Evolutionary conservation across 2,113 vertebrate species (phyloP).

Genomic region (Cephalophus harveyi): DNA sequence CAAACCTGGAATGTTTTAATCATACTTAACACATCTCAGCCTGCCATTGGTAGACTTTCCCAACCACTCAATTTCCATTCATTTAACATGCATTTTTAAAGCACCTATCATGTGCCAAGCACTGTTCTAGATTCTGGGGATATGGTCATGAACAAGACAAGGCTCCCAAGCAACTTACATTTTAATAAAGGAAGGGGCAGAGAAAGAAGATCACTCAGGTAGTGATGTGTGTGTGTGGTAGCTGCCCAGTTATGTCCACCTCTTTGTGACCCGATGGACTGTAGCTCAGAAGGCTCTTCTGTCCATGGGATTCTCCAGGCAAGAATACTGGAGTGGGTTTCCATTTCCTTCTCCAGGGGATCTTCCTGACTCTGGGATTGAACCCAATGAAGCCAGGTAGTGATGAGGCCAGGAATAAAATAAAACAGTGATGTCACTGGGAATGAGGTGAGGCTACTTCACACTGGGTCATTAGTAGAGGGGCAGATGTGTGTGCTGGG

Average conservation of each 20-base stretch:
- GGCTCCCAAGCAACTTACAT: not conserved
- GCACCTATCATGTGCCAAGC: not conserved
- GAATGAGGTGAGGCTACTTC: not conserved
- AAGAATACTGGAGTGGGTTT: not conserved
- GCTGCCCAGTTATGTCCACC: not conserved
- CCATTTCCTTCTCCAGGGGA: not conserved
- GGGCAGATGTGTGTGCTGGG: not conserved
- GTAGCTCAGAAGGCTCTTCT: not conserved
- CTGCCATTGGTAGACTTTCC: not conserved
- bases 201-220: not conserved
- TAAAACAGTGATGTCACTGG: not conserved
- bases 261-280: not conserved
- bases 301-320: not conserved
- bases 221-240: not conserved
- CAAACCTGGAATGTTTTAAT: not conserved
- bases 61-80: not conserved
- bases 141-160: not conserved
- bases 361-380: not conserved
- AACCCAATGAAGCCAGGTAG: not conserved
- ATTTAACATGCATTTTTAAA: not conserved
- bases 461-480: not conserved
- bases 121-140: not conserved
- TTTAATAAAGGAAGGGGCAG: not conserved
- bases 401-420: not conserved
- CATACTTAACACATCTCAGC: not conserved